A percentile compares a stretch with the other conserved stretches of the same genome.
phyloP scores from a whole-genome alignment of 2,888 invertebrate species.

The Koerneria pararmatus region DNA sequence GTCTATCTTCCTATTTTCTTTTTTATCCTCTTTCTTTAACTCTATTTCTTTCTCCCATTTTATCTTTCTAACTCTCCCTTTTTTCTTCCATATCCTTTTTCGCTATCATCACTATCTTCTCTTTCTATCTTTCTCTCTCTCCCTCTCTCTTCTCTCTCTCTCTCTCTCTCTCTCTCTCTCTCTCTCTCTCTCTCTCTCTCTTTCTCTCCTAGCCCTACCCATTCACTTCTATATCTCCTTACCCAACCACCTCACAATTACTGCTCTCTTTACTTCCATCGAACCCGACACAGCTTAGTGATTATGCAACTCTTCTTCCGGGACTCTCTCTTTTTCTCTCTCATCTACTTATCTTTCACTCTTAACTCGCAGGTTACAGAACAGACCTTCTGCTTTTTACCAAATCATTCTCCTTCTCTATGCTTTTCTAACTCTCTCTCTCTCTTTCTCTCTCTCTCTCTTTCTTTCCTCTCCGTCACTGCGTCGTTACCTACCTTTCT shows the following conservation, averaged over 20 bases:
- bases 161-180: not conserved
- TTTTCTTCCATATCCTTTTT: not conserved
- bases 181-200: not conserved
- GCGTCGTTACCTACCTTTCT: too few relatives aligned
- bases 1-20: not conserved
- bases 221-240: too few relatives aligned
- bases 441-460: too few relatives aligned
- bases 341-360: too few relatives aligned
- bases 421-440: too few relatives aligned
- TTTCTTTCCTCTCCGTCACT: too few relatives aligned
- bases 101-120: not conserved
- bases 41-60: not conserved
- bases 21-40: slow-evolving; percentile 13
- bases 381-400: too few relatives aligned
- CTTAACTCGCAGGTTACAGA: too few relatives aligned
- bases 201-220: not conserved
- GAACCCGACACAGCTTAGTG: not conserved
- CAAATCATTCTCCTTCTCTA: too few relatives aligned
- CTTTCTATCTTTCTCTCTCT: not conserved
- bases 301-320: not conserved
- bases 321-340: not conserved
- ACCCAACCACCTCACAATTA: too few relatives aligned
- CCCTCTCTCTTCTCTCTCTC: not conserved
- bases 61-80: not conserved
- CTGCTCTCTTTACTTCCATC: not conserved